These are phyloP conservation scores for Eulemur albifrons DNA, from an alignment of 2,797 vertebrate species.

Conservation along the genomic window DNA sequence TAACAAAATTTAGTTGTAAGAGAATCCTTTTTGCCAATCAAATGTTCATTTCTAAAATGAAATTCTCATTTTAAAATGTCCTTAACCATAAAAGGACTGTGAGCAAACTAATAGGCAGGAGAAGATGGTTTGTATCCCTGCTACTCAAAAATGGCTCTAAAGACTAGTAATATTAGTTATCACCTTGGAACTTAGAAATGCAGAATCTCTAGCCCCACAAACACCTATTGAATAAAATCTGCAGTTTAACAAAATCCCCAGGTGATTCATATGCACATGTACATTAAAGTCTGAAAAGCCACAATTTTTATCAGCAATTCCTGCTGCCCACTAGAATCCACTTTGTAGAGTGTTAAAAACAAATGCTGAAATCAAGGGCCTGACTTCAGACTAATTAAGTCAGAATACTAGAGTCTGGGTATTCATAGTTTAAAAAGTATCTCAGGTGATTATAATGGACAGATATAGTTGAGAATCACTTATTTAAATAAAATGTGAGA, in stretches of 20 bases:
- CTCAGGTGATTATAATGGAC: background rate
- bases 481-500: background rate
- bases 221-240: background rate
- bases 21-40: slow-evolving; percentile 24
- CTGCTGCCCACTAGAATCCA: background rate
- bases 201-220: background rate
- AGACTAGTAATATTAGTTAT: background rate
- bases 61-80: slow-evolving; percentile 42
- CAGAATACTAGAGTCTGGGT: background rate
- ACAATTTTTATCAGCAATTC: slow-evolving; percentile 35
- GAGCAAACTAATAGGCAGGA: background rate
- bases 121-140: background rate
- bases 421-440: background rate
- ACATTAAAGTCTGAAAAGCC: background rate
- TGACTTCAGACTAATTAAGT: slow-evolving; percentile 12
- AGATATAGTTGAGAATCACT: background rate
- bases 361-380: background rate
- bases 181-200: background rate
- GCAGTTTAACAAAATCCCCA: slow-evolving; percentile 14
- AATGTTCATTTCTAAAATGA: slow-evolving; percentile 43
- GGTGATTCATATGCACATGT: background rate
- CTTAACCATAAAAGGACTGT: background rate
- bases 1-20: slow-evolving; percentile 21
- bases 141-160: slow-evolving; percentile 13
- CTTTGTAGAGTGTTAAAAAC: background rate